A percentile compares a stretch with the other conserved stretches of the same genome.
Evolutionary conservation across 2,113 vertebrate genomes (phyloP).

Genomic region (Ifrita kowaldi): DNA sequence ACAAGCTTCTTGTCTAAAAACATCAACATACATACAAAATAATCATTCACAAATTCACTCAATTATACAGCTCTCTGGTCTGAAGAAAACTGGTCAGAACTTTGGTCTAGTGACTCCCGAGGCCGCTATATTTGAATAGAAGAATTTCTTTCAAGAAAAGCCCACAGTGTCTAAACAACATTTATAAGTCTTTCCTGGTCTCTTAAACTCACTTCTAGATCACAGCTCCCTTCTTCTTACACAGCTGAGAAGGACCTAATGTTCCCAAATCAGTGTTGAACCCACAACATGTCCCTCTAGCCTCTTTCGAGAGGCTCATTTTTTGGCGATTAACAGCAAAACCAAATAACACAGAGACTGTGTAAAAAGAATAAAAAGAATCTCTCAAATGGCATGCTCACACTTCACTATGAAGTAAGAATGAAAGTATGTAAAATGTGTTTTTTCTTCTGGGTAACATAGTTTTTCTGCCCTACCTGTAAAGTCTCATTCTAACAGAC

Average conservation of each 20-base stretch:
- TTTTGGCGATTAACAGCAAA: neutral
- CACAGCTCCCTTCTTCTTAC: neutral
- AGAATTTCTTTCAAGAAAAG: neutral
- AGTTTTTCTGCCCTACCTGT: neutral
- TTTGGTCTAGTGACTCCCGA: neutral
- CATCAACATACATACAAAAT: neutral
- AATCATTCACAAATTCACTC: neutral
- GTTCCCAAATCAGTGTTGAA: neutral
- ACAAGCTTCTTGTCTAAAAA: neutral
- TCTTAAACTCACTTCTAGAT: neutral
- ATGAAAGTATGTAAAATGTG: neutral
- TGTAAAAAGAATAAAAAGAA: neutral
- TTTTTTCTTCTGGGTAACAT: neutral
- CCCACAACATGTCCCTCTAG: neutral
- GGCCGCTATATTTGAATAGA: neutral
- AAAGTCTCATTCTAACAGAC: neutral
- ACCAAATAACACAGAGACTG: neutral
- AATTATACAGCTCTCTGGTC: neutral
- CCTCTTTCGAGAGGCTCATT: neutral
- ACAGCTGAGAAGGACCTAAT: accelerated
- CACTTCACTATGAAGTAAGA: neutral
- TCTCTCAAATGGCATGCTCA: neutral
- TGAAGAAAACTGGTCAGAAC: neutral
- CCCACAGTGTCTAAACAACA: neutral
- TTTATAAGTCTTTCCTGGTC: neutral